These are phyloP conservation scores for Formicarius rufipectus DNA, from an alignment of 2,113 vertebrate species.

Conservation along the genomic window DNA sequence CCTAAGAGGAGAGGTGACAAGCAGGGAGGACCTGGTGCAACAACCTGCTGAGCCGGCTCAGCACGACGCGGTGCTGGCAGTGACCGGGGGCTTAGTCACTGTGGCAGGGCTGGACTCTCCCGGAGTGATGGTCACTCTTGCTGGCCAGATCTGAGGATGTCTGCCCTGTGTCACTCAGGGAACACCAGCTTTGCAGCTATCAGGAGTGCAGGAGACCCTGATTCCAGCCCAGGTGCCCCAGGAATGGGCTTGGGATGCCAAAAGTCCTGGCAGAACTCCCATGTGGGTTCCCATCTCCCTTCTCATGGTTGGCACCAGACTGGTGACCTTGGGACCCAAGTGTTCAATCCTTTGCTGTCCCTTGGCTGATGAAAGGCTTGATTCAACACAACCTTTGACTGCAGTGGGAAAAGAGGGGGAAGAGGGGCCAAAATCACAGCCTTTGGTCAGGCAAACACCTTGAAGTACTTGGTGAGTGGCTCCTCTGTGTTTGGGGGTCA, in stretches of 20 bases:
- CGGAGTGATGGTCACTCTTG: not conserved
- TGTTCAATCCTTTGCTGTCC: not conserved
- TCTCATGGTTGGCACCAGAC: not conserved
- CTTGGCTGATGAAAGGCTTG: not conserved
- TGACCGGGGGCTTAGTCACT: not conserved
- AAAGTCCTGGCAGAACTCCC: not conserved
- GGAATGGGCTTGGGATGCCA: not conserved
- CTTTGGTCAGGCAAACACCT: not conserved
- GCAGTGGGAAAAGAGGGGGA: not conserved
- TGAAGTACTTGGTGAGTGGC: not conserved
- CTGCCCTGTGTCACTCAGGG: not conserved
- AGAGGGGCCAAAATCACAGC: not conserved
- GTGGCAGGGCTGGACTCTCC: not conserved
- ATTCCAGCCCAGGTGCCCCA: not conserved
- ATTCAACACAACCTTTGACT: not conserved
- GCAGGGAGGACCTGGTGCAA: not conserved
- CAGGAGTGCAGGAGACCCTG: not conserved
- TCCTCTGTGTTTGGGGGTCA: not conserved
- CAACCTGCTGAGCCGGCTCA: not conserved
- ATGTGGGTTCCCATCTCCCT: not conserved
- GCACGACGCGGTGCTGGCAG: accelerated
- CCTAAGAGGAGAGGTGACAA: not conserved
- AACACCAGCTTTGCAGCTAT: not conserved
- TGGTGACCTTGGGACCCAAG: not conserved
- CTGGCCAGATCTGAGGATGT: not conserved